Base-by-base conservation (phyloP, 2,113 vertebrate species). In the Hemiprocne comata region DNA sequence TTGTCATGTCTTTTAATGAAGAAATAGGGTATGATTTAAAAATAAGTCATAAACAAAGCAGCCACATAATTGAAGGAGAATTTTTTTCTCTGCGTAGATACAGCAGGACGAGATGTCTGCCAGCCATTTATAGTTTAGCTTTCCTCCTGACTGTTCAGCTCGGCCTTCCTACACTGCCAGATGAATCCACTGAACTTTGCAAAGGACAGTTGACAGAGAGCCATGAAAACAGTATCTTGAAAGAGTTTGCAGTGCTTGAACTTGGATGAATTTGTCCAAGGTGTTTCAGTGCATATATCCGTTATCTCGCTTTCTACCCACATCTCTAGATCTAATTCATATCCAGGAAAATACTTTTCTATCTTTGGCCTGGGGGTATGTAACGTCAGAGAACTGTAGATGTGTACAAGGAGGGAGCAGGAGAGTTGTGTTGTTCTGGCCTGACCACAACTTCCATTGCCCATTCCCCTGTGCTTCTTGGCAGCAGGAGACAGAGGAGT, bases 401-500 rank as follows among this genome's bases (percentile, higher is more conserved):
- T 54, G 25, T 44, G 36, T n/a, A 53, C 1, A 2, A 80, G 16
- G 29, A 77, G 53, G 10, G 11, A 46, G 28, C 2, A 23, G 28
- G 7, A 89, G 38, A 64, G 10, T 46, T 0, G 2, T 64, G 10
- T 4, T 58, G 3, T 58, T 66, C 65, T 3, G 13, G 6, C 62
- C 13, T 76, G 50, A 73, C 4, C 54, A 57, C 10, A 73, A n/a
- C 2, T 14, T 6, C 16, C 16, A 34, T 26, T 77, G 26, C 13
- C 12, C 14, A 34, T n/a, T 4, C 11, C 18, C 7, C 54, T 34
- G 7, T 13, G 10, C 13, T 1, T 0, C 6, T 9, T 1, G 3
- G 7, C 3, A 7, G 5, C 0, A 64, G 5, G 17, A 60, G 6
- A 16, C 0, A n/a, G 12, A 61, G 8, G 17, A 54, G 10, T 1